These are phyloP conservation scores for Carcina quercana DNA, from an alignment of 2,888 invertebrate genomes.

Conservation along the genomic window DNA sequence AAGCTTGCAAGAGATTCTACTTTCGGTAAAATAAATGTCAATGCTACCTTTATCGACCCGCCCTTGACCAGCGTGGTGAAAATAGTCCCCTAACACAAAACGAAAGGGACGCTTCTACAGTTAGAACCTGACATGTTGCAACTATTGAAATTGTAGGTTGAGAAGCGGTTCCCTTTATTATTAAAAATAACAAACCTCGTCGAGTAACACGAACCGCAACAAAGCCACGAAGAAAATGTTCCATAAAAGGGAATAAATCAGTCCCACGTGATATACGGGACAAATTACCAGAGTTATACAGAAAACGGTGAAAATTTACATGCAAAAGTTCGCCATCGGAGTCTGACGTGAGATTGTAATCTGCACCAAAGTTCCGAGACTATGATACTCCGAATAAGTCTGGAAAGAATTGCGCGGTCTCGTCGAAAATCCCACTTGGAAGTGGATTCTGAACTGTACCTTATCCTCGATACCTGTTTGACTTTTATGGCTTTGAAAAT, in stretches of 20 bases:
- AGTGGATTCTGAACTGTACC: slow-evolving; percentile 32
- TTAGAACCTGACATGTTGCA: too few species aligned
- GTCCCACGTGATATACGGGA: not conserved
- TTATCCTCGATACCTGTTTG: not conserved
- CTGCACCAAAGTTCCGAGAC: slow-evolving; percentile 51
- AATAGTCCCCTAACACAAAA: too few species aligned
- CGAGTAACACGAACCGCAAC: too few species aligned
- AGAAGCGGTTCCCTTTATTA: too few species aligned
- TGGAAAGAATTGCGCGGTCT: slow-evolving; percentile 42
- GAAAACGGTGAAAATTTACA: not conserved
- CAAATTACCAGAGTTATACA: not conserved
- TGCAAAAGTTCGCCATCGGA: slow-evolving; percentile 40
- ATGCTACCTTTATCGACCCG: too few species aligned
- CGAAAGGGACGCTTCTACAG: too few species aligned
- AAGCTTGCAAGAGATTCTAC: too few species aligned
- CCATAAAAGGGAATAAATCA: slow-evolving; percentile 3
- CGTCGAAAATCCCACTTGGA: slow-evolving; percentile 50
- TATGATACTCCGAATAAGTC: slow-evolving; percentile 41
- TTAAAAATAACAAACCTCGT: too few species aligned
- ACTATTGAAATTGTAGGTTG: too few species aligned
- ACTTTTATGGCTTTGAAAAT: not conserved
- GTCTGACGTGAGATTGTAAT: slow-evolving; percentile 55
- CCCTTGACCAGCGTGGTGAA: too few species aligned
- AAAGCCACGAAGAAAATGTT: too few species aligned
- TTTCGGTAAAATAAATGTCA: too few species aligned